These are phyloP conservation scores for Vulpes ferrilata DNA, from an alignment of 2,113 vertebrate genomes.

Conservation along the genomic window DNA sequence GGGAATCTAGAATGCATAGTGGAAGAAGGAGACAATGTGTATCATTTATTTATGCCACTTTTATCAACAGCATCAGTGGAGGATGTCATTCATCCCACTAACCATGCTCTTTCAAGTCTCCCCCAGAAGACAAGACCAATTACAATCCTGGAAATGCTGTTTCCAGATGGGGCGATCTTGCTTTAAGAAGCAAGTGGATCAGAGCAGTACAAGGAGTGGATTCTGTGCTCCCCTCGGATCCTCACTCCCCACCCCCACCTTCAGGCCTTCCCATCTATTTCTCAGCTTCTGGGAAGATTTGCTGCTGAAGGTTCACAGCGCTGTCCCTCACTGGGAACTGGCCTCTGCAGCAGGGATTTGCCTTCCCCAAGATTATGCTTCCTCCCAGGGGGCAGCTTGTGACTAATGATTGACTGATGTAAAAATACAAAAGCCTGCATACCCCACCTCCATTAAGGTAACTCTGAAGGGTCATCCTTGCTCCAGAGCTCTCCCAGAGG, in stretches of 20 bases:
- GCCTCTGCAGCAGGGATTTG: neutral
- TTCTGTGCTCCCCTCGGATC: neutral
- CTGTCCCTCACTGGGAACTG: neutral
- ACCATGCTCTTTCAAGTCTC: neutral
- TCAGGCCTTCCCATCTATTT: neutral
- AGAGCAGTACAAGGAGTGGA: neutral
- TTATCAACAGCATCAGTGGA: neutral
- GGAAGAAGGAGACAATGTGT: neutral
- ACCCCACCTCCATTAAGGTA: neutral
- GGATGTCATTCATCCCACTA: neutral
- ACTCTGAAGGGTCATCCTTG: neutral
- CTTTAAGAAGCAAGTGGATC: conserved; percentile 19
- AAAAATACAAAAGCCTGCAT: conserved; percentile 23
- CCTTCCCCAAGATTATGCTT: neutral
- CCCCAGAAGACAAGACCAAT: neutral
- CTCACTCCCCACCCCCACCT: neutral
- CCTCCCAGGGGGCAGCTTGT: neutral
- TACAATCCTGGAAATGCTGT: neutral
- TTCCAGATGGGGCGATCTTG: neutral
- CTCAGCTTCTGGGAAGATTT: neutral
- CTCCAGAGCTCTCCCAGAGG: neutral
- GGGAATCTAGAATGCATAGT: neutral
- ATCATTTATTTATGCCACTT: neutral
- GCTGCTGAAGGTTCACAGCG: neutral
- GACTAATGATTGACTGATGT: neutral